Base-by-base conservation (phyloP, 2,797 vertebrate species). In the Gadopsis marmoratus region DNA sequence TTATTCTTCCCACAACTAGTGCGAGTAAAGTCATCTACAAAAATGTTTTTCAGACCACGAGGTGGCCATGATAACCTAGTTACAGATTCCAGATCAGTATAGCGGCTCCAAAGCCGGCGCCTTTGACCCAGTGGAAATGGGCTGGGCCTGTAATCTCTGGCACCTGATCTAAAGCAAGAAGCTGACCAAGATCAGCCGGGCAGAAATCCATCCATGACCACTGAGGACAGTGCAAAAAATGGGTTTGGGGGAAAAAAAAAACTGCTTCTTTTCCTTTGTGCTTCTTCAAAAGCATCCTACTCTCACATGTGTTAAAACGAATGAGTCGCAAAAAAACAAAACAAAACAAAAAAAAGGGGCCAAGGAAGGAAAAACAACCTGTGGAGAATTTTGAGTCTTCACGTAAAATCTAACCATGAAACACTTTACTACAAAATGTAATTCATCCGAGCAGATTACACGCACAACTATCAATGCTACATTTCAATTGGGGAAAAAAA, bases 321-420 rank as follows among this genome's bases (percentile, higher is more conserved):
- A 76, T 12, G 67, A 3, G 17, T 67, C 70, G 31, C 39, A 55
- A 74, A 79, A 61, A 31, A 50, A 0, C n/a, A n/a, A n/a, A n/a
- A n/a, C n/a, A n/a, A n/a, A n/a, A n/a, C n/a, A n/a, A 1, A 58
- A 65, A 51, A 3, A 39, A 74, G 47, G 13, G 39, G 67, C 54
- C 39, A 47, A 51, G 29, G 33, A 79, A 54, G 59, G 41, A 82
- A 74, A 81, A 84, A 72, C n/a, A 63, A 72, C 55, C 39, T 77
- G 43, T 58, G 71, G 54, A 71, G 33, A 82, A 77, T 67, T 75
- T 60, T 11, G 56, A 81, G 65, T 86, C 41, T 88, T 92, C 90
- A 89, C 89, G 93, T 94, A 78, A 91, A 89, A 85, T 81, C 76
- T 54, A 86, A 74, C 81, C 74, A 90, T 76, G 33, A 85, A 88